These are phyloP conservation scores for Nymphalis polychloros DNA, from an alignment of 2,888 invertebrate species.

Conservation along the genomic window DNA sequence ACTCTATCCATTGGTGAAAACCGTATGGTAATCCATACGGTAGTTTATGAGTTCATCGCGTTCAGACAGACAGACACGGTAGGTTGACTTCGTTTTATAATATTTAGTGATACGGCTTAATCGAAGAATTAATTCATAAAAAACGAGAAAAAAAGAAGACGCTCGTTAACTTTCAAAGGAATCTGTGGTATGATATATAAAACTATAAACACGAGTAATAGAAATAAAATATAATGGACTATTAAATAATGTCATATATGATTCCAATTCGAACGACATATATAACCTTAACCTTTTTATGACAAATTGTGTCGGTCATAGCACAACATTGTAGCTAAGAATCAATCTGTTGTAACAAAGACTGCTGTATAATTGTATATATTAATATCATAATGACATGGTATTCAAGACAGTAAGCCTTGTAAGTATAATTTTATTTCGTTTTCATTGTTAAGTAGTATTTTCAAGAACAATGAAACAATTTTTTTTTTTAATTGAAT, in stretches of 20 bases:
- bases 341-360: constrained; percentile 25
- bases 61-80: too few relatives aligned
- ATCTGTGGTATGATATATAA: too few relatives aligned
- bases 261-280: neutral
- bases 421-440: constrained; percentile 25
- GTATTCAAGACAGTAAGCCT: constrained; percentile 21
- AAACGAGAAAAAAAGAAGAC: too few relatives aligned
- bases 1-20: too few relatives aligned
- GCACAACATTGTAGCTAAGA: constrained; percentile 17
- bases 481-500: neutral
- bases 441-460: constrained; percentile 15
- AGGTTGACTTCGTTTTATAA: too few relatives aligned
- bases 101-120: too few relatives aligned
- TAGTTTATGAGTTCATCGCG: too few relatives aligned
- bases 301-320: constrained; percentile 13
- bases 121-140: too few relatives aligned
- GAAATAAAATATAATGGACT: neutral
- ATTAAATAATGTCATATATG: constrained; percentile 6
- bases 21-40: too few relatives aligned
- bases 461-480: neutral
- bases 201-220: too few relatives aligned
- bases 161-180: too few relatives aligned
- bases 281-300: constrained; percentile 26
- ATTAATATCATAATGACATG: constrained; percentile 21
- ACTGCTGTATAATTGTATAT: constrained; percentile 12